These are phyloP conservation scores for Cryptus armator DNA, from an alignment of 2,888 invertebrate species.

Conservation along the genomic window DNA sequence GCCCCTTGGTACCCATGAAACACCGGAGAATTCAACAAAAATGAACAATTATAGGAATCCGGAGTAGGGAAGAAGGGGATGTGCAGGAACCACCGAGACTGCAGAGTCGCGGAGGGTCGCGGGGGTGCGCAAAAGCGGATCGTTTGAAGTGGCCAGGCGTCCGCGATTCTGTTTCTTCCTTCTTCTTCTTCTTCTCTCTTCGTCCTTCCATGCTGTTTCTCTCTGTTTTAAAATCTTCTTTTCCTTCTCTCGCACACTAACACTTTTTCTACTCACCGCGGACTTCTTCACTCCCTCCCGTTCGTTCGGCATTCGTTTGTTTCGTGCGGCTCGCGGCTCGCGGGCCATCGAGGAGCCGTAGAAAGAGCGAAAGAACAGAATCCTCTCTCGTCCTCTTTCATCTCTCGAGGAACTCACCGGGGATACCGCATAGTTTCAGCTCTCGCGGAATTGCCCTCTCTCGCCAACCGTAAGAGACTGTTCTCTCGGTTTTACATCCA, in stretches of 20 bases:
- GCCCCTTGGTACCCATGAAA: conserved; percentile 72
- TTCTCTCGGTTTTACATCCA: conserved; percentile 53
- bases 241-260: conserved; percentile 64
- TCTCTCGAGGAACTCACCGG: conserved; percentile 59
- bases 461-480: neutral
- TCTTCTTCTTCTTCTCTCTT: conserved; percentile 43
- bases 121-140: conserved; percentile 81
- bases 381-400: conserved; percentile 61
- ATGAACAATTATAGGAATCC: conserved; percentile 85
- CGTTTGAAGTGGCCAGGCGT: conserved; percentile 83
- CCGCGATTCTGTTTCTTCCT: conserved; percentile 72
- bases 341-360: conserved; percentile 1
- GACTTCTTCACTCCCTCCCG: conserved; percentile 72
- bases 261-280: conserved; percentile 66
- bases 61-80: conserved; percentile 74
- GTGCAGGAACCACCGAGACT: conserved; percentile 29
- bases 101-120: conserved; percentile 70
- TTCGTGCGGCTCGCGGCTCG: conserved; percentile 64
- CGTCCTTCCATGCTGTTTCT: conserved; percentile 50
- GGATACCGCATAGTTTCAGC: conserved; percentile 60
- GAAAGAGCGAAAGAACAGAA: conserved; percentile 55
- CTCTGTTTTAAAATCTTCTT: conserved; percentile 46
- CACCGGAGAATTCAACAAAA: conserved; percentile 83
- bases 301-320: conserved; percentile 76
- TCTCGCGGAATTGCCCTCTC: conserved; percentile 19